phyloP scores from a whole-genome alignment of 2,113 vertebrate genomes.

The Gymnobelideus leadbeateri region DNA sequence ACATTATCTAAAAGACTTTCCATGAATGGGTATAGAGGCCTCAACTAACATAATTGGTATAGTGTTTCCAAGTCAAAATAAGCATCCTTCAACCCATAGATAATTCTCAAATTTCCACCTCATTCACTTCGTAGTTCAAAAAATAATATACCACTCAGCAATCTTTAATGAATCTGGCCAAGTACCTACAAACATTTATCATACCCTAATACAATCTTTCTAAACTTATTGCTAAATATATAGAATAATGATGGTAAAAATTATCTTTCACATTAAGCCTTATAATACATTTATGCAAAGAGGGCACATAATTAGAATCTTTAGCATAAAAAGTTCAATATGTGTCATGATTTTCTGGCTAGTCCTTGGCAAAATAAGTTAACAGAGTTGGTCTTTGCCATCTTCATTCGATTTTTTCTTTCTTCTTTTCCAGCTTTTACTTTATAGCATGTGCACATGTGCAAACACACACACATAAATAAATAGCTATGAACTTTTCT shows the following conservation, averaged over 20 bases:
- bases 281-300: too few species aligned
- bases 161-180: neutral
- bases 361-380: too few species aligned
- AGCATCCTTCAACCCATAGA: neutral
- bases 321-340: too few species aligned
- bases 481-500: too few species aligned
- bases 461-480: too few species aligned
- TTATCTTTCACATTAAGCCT: too few species aligned
- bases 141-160: neutral
- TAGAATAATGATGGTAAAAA: neutral
- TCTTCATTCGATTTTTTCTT: too few species aligned
- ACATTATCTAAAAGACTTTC: neutral
- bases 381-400: too few species aligned
- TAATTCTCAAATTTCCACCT: slow-evolving; percentile 1
- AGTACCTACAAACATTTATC: neutral
- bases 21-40: neutral
- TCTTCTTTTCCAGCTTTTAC: too few species aligned
- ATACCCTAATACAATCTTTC: neutral
- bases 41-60: neutral
- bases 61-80: neutral
- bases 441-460: too few species aligned
- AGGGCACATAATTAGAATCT: too few species aligned
- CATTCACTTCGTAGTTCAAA: neutral
- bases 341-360: too few species aligned
- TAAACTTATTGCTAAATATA: neutral